A percentile compares a stretch with the other conserved stretches of the same genome.
These are phyloP conservation scores for Ictalurus punctatus DNA, from an alignment of 2,113 vertebrate species.

Conservation along the genomic window DNA sequence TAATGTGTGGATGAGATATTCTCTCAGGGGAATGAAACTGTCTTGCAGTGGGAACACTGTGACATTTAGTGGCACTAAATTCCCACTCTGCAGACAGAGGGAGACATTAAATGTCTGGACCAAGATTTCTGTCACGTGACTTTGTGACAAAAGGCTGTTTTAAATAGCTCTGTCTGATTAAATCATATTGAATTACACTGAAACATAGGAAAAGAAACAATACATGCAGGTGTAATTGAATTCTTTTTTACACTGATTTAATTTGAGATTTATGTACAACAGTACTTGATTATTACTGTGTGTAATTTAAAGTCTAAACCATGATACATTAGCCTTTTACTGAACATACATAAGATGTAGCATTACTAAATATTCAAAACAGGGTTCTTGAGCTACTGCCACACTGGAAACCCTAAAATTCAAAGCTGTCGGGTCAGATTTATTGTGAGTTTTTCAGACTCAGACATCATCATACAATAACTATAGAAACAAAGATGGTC, in stretches of 20 bases:
- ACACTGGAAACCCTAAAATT: background rate
- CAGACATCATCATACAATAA: background rate
- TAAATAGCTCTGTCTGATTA: background rate
- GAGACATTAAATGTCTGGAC: background rate
- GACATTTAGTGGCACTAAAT: slow-evolving; percentile 39
- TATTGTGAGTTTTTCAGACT: background rate
- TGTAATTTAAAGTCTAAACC: background rate
- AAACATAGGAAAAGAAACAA: background rate
- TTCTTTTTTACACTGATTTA: background rate
- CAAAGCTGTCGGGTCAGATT: background rate
- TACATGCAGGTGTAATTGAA: background rate
- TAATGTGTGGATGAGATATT: background rate
- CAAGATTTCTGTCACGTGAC: background rate
- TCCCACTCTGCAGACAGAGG: slow-evolving; percentile 18
- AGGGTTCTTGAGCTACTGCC: background rate
- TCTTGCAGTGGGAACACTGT: slow-evolving; percentile 30
- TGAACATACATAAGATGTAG: background rate
- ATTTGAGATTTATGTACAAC: background rate
- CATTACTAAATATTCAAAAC: background rate
- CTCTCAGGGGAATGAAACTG: slow-evolving; percentile 32
- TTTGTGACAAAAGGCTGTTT: background rate
- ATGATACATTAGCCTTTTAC: background rate
- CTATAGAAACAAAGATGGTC: no score
- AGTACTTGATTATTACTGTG: background rate
- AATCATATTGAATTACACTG: background rate